Evolutionary conservation across 2,113 vertebrate genomes (phyloP), one percentile per base, ranked within the genome.

Genomic region (Accipiter cooperii): DNA sequence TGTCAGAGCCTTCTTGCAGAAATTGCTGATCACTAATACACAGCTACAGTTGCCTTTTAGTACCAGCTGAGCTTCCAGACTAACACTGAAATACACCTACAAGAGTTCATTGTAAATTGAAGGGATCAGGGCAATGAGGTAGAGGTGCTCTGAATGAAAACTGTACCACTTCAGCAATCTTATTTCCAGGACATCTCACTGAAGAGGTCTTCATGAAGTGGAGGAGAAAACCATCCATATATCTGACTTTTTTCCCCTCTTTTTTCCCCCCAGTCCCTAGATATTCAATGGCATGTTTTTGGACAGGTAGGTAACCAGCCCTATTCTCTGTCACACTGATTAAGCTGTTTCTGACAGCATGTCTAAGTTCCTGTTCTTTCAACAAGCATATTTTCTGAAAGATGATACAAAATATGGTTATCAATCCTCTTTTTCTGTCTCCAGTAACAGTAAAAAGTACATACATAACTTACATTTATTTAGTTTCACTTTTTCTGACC

Each of bases 221-320:
- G 9, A 63, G 17, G 11, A 78, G n/a, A 46, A 93, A 71, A 33
- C 3, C 26, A 66, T 52, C 34, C 13, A 22, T 11, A 22, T 2
- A 34, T 33, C 31, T 63, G 36, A 66, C 6, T 66, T 40, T 5
- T 68, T 76, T 61, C 12, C 17, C 20, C 11, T 28, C 15, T 28
- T 20, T 6, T 10, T 6, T 2, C 4, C 13, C 1, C 4, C 8
- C 16, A 8, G 3, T 76, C 11, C 13, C 12, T 25, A n/a, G 5
- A 42, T 29, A 60, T 4, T 40, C 16, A 15, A 6, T 57, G 8
- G 4, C 28, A 38, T n/a, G 8, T 12, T 36, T 91, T 75, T 2
- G 1, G 12, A 38, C 33, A 44, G 20, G 4, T 46, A 20, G 1
- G 8, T 42, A 80, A 60, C 6, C 60, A 6, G 5, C 1, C 5